Base-by-base conservation (phyloP, 2,113 vertebrate genomes). In the Galbula dea region DNA sequence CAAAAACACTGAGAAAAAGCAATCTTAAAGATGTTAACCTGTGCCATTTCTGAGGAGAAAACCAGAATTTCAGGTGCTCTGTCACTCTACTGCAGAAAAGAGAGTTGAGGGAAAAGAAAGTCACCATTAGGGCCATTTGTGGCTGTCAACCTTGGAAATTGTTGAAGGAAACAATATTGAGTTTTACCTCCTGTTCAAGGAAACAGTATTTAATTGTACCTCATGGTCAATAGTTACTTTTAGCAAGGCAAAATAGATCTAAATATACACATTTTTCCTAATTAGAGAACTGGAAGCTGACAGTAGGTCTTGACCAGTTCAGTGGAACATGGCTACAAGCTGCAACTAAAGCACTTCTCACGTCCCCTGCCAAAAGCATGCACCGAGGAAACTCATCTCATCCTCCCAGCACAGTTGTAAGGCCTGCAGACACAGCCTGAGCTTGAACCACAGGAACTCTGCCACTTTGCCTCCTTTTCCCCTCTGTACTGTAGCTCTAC, bases 41-140 rank as follows among this genome's bases (percentile, higher is more conserved):
- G 52, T 90, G 87, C 71, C 73, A 37, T 61, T 72, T 90, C 83
- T 96, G 73, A 94, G 71, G 19, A 88, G 74, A 54, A 94, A 94
- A 66, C 21, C 29, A 66, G 48, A 5, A 32, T 24, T 82, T 86
- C 21, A 22, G 49, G 32, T 90, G 78, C 55, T 81, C 46, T 67
- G 26, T 63, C 46, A 22, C 45, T 86, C 62, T 52, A 58, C 17
- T 84, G n/a, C 57, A 74, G 61, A 55, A 92, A 61, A 54, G 27
- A 83, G 51, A 45, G 11, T 11, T 51, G 61, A 81, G n/a, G 49
- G 46, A 71, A 73, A 65, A 78, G 11, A 71, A 89, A 89, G 73
- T 81, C 46, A 48, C 63, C 34, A 68, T 76, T 24, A 80, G 15
- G 77, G n/a, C 48, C 17, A n/a, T 30, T 46, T 39, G 49, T 69